Evolutionary conservation across 2,113 vertebrate species (phyloP).

Genomic region (Chloropsis cyanopogon): DNA sequence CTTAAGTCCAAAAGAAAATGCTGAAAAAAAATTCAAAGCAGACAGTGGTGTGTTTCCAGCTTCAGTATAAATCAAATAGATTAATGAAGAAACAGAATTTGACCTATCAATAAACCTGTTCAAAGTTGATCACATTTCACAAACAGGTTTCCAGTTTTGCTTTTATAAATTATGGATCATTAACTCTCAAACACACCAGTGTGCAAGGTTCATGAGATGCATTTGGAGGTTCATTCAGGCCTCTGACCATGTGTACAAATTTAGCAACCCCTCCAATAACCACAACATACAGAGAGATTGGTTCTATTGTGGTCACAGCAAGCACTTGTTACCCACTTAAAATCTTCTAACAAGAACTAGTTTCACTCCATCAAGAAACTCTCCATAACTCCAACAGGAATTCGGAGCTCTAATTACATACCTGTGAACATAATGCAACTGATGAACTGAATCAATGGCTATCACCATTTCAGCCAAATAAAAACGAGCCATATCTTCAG

Average conservation of each 20-base stretch:
- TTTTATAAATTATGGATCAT: neutral
- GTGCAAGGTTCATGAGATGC: neutral
- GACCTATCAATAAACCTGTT: neutral
- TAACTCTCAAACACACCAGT: neutral
- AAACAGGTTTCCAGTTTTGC: neutral
- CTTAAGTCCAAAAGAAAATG: neutral
- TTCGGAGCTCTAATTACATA: conserved; percentile 50
- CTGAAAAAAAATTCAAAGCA: neutral
- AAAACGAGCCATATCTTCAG: conserved; percentile 98
- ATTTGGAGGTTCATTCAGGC: neutral
- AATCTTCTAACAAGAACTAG: neutral
- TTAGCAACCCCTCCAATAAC: neutral
- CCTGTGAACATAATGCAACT: conserved; percentile 98
- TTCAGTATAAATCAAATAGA: neutral
- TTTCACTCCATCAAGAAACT: neutral
- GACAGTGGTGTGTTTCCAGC: neutral
- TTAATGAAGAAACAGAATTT: neutral
- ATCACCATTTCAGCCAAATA: conserved; percentile 99
- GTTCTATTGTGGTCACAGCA: fast-evolving
- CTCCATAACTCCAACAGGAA: neutral
- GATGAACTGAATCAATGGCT: conserved; percentile 97
- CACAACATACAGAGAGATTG: neutral
- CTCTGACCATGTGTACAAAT: neutral
- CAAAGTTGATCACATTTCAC: neutral
- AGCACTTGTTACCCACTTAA: neutral